Conservation (phyloP, 2,113 vertebrate species). For the Hypomesus transpacificus region DNA sequence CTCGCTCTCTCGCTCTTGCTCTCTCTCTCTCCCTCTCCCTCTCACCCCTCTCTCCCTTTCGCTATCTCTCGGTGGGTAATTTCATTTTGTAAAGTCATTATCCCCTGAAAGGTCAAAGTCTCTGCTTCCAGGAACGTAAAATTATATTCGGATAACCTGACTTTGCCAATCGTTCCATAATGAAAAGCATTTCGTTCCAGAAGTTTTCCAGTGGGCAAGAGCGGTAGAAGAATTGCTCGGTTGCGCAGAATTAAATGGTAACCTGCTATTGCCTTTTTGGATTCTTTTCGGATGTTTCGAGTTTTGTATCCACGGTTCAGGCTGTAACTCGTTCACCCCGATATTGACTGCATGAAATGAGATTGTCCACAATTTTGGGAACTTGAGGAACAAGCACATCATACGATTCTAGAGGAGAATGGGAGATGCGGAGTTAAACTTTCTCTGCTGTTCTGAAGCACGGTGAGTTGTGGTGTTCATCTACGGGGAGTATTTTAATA, state of each 20-base stretch:
- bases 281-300: conserved; percentile 6
- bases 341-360: conserved; percentile 45
- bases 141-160: conserved; percentile 50
- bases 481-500: neutral
- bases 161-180: conserved; percentile 22
- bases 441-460: conserved; percentile 52
- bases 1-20: conserved; percentile 28
- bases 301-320: conserved; percentile 10
- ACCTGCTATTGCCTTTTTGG: conserved; percentile 25
- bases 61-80: conserved; percentile 54
- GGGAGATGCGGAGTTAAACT: conserved; percentile 62
- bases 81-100: conserved; percentile 65
- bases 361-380: conserved; percentile 14
- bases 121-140: conserved; percentile 49
- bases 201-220: conserved; percentile 64
- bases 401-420: conserved; percentile 49
- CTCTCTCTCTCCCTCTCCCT: conserved; percentile 23
- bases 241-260: conserved; percentile 20
- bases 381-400: conserved; percentile 18
- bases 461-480: conserved; percentile 64
- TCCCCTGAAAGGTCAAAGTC: conserved; percentile 52
- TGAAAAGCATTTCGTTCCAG: conserved; percentile 32
- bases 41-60: conserved; percentile 8
- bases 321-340: neutral
- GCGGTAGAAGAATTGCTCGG: conserved; percentile 45